Evolutionary conservation across 1,140 invertebrate species (phyloP), one percentile per base, ranked within the genome.

Genomic region (Caenorhabditis briggsae): DNA sequence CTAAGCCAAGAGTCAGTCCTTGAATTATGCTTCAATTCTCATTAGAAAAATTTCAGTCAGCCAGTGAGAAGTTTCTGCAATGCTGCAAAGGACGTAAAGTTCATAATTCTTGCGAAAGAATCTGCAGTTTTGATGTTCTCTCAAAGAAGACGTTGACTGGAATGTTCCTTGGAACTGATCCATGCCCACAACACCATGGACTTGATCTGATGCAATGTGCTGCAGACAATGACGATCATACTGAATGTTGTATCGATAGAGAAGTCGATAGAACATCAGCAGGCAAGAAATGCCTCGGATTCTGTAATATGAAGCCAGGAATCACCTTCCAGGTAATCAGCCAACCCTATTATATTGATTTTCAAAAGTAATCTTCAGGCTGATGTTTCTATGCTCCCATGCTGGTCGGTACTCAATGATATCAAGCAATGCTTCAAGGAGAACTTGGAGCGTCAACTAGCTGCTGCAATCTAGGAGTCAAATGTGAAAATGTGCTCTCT

Each of bases 361-460:
- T 33, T 25, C 0, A 59, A 2, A n/a, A 43, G 16, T 50, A n/a
- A 11, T 33, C 85, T 89, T 56, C 55, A 89, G 90, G 87, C 86
- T 87, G 90, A 89, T 56, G 85, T 89, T 16, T 88, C 87, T 2
- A 84, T 87, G 78, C 84, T 89, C 41, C 90, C 90, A 14, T 91
- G 90, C 65, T 91, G 90, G 90, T 82, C 87, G 11, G 90, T 91
- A 11, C 86, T 91, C 14, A 89, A 91, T 78, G 85, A 91, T 58
- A 90, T 91, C 82, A 91, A 91, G 82, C 50, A 86, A 14, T 91
- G 90, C 70, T 91, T 91, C 86, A 90, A 89, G 59, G 90, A 91
- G 43, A 84, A 89, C 23, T 90, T 91, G 50, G 59, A 90, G 14
- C 61, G 89, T 25, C 55, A 85, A 56, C 48, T 86, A 33, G 33